Evolutionary conservation across 2,888 invertebrate species (phyloP), one percentile per base, ranked within the genome.

Genomic region (Pyrochroa serraticornis): DNA sequence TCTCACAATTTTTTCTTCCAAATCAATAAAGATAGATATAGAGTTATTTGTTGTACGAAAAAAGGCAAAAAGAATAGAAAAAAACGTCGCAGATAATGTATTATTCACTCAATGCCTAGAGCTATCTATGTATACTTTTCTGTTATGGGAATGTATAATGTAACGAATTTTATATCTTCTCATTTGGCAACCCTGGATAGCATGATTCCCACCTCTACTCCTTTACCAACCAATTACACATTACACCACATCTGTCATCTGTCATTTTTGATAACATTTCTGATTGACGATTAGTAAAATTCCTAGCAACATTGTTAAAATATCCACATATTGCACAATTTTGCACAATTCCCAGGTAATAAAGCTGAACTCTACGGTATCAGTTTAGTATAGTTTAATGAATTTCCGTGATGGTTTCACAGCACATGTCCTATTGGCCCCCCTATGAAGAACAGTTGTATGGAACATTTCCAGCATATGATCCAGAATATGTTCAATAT

Each of bases 351-450:
- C 9, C 12, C 12, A 13, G 52, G 52, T 52, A 52, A 52, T 38
- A 44, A 44, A 32, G 31, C 42, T 8, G n/a, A n/a, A 7, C 6
- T 33, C 7, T 5, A 12, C 13, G 36, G 13, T 32, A 22, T 45
- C 1, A 22, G 3, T 9, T 41, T 8, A 41, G 34, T 36, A 35
- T 35, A 31, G 33, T 10, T 12, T 14, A n/a, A 13, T 36, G 44
- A 22, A 22, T 22, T 22, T 5, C 22, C 22, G 22, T 22, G 5
- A 22, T 31, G 32, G 10, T 7, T 10, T 9, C 46, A 9, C 10
- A 51, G 51, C 35, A 53, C 32, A 42, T 58, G 58, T 53, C 58
- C 9, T 58, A 58, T 53, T 52, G 58, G 58, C 33, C 36, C 39
- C 7, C 48, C 7, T 58, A 58, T 37, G 48, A 58, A 10, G 43